phyloP scores from a whole-genome alignment of 2,888 invertebrate genomes.

The Latrodectus elegans region DNA sequence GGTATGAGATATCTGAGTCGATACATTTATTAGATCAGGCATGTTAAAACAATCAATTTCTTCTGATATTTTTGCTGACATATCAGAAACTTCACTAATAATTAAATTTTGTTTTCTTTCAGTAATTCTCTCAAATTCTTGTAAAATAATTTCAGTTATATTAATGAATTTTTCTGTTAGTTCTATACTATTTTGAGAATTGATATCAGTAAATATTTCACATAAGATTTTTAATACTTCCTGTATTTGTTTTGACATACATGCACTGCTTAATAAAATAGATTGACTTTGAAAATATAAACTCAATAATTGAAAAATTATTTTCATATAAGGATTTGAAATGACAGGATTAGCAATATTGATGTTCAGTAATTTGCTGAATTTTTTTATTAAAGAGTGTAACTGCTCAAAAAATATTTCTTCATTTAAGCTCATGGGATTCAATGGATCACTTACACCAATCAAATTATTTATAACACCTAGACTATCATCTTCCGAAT shows the following conservation, averaged over 20 bases:
- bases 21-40: background rate
- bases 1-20: no score
- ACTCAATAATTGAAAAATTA: slow-evolving; percentile 9
- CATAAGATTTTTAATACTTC: background rate
- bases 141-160: slow-evolving; percentile 14
- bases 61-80: background rate
- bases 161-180: slow-evolving; percentile 16
- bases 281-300: slow-evolving; percentile 15
- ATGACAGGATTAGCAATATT: background rate
- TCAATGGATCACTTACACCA: no score
- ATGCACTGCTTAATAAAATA: slow-evolving; percentile 3
- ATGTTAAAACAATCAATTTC: slow-evolving; percentile 3
- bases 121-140: slow-evolving; percentile 18
- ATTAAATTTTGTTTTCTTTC: background rate
- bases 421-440: background rate
- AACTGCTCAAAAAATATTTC: slow-evolving; percentile 20
- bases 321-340: slow-evolving; percentile 9
- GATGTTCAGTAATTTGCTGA: background rate
- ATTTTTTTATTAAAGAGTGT: slow-evolving; percentile 10
- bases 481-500: no score
- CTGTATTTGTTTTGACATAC: slow-evolving; percentile 1
- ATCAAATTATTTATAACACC: no score
- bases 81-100: background rate
- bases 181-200: background rate
- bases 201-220: slow-evolving; percentile 9